Evolutionary conservation across 2,797 vertebrate species (phyloP).

Genomic region (Margarornis squamiger): DNA sequence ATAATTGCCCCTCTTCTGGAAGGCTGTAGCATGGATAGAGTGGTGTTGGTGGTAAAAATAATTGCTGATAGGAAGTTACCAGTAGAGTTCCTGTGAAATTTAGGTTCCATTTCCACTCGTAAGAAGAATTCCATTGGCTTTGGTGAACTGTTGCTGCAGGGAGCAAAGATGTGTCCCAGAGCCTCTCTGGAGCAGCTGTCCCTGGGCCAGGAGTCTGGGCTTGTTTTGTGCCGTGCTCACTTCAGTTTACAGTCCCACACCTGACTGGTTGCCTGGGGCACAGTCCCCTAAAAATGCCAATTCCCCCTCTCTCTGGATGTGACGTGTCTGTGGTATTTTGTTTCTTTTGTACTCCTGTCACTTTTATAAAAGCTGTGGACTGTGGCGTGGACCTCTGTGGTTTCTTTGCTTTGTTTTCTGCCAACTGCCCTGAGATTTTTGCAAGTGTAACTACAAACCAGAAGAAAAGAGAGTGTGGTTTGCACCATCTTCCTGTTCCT

Average conservation of each 20-base stretch:
- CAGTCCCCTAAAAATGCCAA: neutral
- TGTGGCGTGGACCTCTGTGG: neutral
- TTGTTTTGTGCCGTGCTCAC: neutral
- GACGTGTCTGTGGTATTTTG: neutral
- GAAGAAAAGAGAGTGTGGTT: neutral
- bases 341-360: neutral
- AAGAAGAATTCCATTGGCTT: neutral
- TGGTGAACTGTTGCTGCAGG: neutral
- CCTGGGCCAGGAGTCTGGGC: neutral
- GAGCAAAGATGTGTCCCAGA: neutral
- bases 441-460: neutral
- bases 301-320: neutral
- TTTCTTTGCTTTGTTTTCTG: neutral
- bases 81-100: neutral
- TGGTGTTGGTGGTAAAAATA: neutral
- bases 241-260: neutral
- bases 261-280: neutral
- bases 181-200: neutral
- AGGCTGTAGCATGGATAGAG: neutral
- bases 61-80: neutral
- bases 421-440: neutral
- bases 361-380: conserved; percentile 2
- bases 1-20: neutral
- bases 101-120: neutral
- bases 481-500: neutral